Evolutionary conservation across 2,888 invertebrate genomes (phyloP).

Genomic region (Holacanthella duospinosa): DNA sequence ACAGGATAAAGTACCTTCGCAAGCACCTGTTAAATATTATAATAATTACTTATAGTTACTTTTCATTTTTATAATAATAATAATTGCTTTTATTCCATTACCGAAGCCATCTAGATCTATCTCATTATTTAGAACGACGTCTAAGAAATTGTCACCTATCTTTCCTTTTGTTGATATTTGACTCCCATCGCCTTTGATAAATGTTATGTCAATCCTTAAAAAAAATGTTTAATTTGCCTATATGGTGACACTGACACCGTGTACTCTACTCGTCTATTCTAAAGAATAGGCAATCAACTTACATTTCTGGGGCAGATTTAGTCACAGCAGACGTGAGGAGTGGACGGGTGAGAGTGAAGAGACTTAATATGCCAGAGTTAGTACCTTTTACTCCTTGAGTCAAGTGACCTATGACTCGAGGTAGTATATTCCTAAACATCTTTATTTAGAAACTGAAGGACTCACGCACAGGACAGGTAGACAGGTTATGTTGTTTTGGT

Average conservation of each 20-base stretch:
- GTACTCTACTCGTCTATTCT: too few species aligned
- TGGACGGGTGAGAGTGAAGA: slow-evolving; percentile 7
- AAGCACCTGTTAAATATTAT: slow-evolving; percentile 53
- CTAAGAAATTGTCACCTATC: slow-evolving; percentile 72
- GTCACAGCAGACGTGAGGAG: slow-evolving; percentile 19
- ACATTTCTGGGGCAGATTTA: slow-evolving; percentile 27
- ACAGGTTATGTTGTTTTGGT: too few species aligned
- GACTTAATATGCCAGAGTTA: background rate
- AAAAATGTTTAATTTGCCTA: too few species aligned
- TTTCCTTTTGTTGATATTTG: slow-evolving; percentile 60
- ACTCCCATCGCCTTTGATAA: slow-evolving; percentile 61
- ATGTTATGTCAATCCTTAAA: slow-evolving; percentile 68
- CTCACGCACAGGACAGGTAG: too few species aligned
- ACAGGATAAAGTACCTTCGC: slow-evolving; percentile 91
- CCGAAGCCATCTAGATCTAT: slow-evolving; percentile 78
- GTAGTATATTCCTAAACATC: background rate
- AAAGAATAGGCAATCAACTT: too few species aligned
- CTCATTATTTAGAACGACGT: slow-evolving; percentile 75
- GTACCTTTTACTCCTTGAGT: background rate
- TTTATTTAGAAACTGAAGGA: too few species aligned
- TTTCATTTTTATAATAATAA: too few species aligned
- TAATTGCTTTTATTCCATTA: too few species aligned
- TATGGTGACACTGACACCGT: too few species aligned
- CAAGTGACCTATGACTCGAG: background rate
- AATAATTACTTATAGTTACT: too few species aligned